Evolutionary conservation across 2,797 vertebrate species (phyloP).

Genomic region (Gephyroberyx darwinii): DNA sequence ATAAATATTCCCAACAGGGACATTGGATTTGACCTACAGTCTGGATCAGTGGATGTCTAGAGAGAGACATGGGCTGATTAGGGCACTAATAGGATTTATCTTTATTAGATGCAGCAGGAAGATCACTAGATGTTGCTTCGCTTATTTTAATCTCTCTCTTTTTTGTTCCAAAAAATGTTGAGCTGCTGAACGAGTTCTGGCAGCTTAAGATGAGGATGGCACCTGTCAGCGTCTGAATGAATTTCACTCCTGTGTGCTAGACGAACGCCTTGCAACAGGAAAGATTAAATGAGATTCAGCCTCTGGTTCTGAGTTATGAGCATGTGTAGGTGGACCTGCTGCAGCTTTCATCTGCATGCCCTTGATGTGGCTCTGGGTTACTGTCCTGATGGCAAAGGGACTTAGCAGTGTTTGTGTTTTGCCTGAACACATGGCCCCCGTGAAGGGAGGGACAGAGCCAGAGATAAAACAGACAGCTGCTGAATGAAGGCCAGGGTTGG

Average conservation of each 20-base stretch:
- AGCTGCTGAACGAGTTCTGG: conserved; percentile 16
- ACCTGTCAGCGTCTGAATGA: conserved; percentile 9
- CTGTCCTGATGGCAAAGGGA: neutral
- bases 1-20: conserved; percentile 1
- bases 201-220: conserved; percentile 5
- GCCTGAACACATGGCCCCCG: conserved; percentile 21
- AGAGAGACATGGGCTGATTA: conserved; percentile 12
- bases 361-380: neutral
- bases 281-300: neutral
- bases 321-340: neutral
- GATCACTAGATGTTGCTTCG: conserved; percentile 26
- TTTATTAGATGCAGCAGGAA: conserved; percentile 31
- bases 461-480: conserved; percentile 66
- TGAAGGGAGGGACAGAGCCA: conserved; percentile 11
- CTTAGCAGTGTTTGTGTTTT: conserved; percentile 4
- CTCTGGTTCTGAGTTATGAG: neutral
- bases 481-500: conserved; percentile 8
- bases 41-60: conserved; percentile 4
- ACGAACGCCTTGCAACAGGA: neutral
- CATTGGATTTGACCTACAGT: neutral
- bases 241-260: neutral
- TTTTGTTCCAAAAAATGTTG: neutral
- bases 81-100: conserved; percentile 27
- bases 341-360: neutral
- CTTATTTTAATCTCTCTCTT: conserved; percentile 25